Percentiles rank a stretch among this genome's conserved stretches.
These are phyloP conservation scores for Ditula angustiorana DNA, from an alignment of 2,888 invertebrate species.

Conservation along the genomic window DNA sequence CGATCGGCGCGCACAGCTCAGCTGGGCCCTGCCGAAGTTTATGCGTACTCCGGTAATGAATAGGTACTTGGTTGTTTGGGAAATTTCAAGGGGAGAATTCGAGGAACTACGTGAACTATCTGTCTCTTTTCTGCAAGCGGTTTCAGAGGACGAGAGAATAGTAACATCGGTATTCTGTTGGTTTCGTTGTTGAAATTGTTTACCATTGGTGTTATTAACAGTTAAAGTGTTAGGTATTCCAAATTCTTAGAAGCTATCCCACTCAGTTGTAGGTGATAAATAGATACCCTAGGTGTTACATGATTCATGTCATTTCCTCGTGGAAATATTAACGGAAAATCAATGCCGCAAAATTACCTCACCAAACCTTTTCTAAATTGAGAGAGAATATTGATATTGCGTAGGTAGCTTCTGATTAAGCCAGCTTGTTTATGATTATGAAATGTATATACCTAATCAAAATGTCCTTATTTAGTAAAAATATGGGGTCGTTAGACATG, in stretches of 20 bases:
- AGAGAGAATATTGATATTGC: too few species aligned
- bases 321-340: not conserved
- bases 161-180: not conserved
- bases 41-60: constrained; percentile 31
- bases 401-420: not conserved
- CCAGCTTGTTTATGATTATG: too few species aligned
- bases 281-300: too few species aligned
- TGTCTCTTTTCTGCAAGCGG: not conserved
- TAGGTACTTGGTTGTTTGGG: constrained; percentile 12
- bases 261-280: not conserved
- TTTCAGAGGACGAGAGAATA: not conserved
- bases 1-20: constrained; percentile 66
- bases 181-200: not conserved
- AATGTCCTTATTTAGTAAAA: too few species aligned
- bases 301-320: too few species aligned
- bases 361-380: not conserved
- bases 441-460: too few species aligned
- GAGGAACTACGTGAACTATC: not conserved
- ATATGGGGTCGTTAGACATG: too few species aligned
- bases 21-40: constrained; percentile 36
- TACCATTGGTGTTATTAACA: not conserved
- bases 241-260: not conserved
- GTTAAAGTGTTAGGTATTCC: not conserved
- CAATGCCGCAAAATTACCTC: not conserved
- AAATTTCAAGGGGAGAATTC: not conserved